Base-by-base conservation (phyloP, 2,888 invertebrate genomes). In the Caenorhabditis sp. region DNA sequence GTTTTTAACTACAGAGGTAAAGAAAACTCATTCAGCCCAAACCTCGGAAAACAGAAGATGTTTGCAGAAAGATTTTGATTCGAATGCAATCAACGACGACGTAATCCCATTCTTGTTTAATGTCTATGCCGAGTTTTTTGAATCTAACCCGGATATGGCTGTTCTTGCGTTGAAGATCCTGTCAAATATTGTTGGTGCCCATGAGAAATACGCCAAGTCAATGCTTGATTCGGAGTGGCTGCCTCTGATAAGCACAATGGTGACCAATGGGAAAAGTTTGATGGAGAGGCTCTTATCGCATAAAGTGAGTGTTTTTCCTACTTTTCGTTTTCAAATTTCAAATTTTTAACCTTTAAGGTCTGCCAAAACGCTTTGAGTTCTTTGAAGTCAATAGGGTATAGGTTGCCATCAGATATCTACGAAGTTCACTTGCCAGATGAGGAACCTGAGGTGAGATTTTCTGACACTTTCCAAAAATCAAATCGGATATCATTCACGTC, bases 161-260 rank as follows among this genome's bases (percentile, higher is more conserved):
- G 50, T 83, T 9, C 55, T 86, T 4, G 69, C 80, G 2, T 56
- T 89, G n/a, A 87, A 89, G 78, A 88, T 88, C 4, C 76, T 90
- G n/a, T 80, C 89, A 15, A 90, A 90, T 67, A 80, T 90, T 15
- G 87, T 86, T 22, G 62, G 68, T 18, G 72, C 83, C 2, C 81
- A 82, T 40, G 72, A 72, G 15, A 80, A 84, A 44, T 88, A 85
- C 64, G 89, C 90, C 1, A 80, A 80, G 28, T 68, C 76, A 3
- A 83, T 90, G 62, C 72, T 85, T 13, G 58, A 78, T 37, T 77
- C 83, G 78, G 89, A 86, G 56, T 89, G 89, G 89, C 69, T 89
- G 24, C 83, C 83, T 11, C 70, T 85, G n/a, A 84, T 90, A 44
- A 81, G 85, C 22, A 37, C 76, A n/a, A 79, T 89, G 68, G 79